Evolutionary conservation across 2,113 vertebrate species (phyloP).

Genomic region (Prietella phreatophila): DNA sequence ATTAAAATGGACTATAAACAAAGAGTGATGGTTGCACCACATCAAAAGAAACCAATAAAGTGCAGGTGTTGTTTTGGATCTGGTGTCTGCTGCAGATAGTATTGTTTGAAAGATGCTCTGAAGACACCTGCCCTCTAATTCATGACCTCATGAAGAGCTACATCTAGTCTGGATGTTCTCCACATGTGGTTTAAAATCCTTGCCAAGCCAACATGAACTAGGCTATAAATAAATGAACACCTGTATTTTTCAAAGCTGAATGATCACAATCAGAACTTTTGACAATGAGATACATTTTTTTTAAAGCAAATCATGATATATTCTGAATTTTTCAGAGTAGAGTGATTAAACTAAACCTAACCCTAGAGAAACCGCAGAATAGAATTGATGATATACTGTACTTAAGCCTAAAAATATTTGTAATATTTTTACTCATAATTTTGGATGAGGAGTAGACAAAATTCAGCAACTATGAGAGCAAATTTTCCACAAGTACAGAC

Average conservation of each 20-base stretch:
- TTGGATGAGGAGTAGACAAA: too few species aligned
- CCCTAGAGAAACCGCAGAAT: neutral
- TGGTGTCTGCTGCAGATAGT: slow-evolving; percentile 17
- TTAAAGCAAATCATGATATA: neutral
- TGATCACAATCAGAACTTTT: neutral
- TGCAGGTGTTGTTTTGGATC: slow-evolving; percentile 49
- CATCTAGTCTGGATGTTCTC: slow-evolving; percentile 11
- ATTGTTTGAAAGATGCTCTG: slow-evolving; percentile 34
- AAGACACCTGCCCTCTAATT: slow-evolving; percentile 43
- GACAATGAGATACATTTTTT: too few species aligned
- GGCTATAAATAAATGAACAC: neutral
- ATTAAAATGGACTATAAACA: slow-evolving; percentile 50
- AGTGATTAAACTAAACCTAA: neutral
- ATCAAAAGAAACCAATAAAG: slow-evolving; percentile 42
- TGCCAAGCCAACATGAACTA: neutral
- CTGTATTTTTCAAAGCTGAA: neutral
- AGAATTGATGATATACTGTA: neutral
- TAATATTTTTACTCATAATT: neutral
- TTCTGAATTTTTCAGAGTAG: neutral
- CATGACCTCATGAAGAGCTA: slow-evolving; percentile 25
- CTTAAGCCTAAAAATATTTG: neutral
- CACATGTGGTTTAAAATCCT: slow-evolving; percentile 29
- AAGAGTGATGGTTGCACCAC: slow-evolving; percentile 36
- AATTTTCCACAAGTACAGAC: too few species aligned
- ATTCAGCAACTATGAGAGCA: too few species aligned